These are phyloP conservation scores for Saguinus imperator DNA, from an alignment of 2,113 vertebrate genomes.

Conservation along the genomic window DNA sequence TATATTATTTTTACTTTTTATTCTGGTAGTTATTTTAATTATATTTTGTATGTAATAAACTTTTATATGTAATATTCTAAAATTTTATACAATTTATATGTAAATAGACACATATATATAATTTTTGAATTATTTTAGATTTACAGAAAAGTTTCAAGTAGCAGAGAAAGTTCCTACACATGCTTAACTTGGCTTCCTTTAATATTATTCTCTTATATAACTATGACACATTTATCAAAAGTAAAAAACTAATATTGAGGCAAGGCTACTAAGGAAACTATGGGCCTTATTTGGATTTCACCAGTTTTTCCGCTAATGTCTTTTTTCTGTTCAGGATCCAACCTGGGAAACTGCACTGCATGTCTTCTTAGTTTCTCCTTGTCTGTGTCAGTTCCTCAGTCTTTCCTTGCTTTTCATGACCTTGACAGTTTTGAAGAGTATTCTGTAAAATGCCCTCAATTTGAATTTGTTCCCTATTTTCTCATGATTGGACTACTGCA, in stretches of 20 bases:
- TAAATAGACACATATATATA: neutral
- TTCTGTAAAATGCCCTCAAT: neutral
- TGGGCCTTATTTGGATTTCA: neutral
- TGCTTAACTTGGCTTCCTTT: neutral
- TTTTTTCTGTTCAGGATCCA: neutral
- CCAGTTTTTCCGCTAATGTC: neutral
- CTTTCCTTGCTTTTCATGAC: neutral
- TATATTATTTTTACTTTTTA: neutral
- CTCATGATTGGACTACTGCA: neutral
- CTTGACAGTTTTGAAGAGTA: neutral
- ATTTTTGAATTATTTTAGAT: constrained; percentile 14
- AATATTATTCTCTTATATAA: neutral
- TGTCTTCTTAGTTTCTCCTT: neutral
- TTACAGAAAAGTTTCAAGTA: neutral
- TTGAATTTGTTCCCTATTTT: neutral
- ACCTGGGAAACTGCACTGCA: neutral
- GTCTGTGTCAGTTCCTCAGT: neutral
- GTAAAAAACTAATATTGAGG: neutral
- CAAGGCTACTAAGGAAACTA: neutral
- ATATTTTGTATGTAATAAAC: neutral
- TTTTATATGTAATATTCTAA: neutral
- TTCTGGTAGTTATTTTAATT: neutral
- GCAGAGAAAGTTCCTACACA: neutral
- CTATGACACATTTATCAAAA: neutral
- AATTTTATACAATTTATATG: neutral